Base-by-base conservation (phyloP, 2,888 invertebrate species). In the Phengaris arion region DNA sequence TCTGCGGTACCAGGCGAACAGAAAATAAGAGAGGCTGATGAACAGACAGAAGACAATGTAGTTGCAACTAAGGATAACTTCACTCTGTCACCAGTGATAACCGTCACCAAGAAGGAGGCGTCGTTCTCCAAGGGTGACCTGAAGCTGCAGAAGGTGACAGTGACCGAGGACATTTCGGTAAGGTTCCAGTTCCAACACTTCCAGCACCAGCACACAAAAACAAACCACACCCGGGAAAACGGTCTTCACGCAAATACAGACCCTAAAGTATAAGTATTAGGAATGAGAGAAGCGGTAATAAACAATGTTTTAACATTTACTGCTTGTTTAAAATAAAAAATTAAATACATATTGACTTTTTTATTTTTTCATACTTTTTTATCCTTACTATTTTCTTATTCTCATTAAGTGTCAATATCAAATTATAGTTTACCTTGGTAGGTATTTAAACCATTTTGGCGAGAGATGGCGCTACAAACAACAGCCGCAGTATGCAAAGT, bases 151-250 rank as follows among this genome's bases (percentile, higher is more conserved):
- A 92, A 90, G 80, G 82, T 92, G 0, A 84, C 88, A 0, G 89
- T 92, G 0, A 86, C 87, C 0, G 93, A 93, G 77, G 87, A 92
- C 15, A 83, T 92, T 0, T 85, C 91, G 80, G 85, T 92, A 77
- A 90, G 87, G 79, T 90, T 84, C 77, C 85, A 88, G 78, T 82
- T 90, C 91, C 80, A 91, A 22, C 22, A 22, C 22, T 22, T 22
- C 22, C 22, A 22, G 22, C 22, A 22, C 22, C 22, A 22, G 22
- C 22, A 22, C 22, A 22, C 22, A 87, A 80, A 90, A 90, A 75
- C 83, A 88, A 68, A 85, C 84, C 0, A 76, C 80, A 15, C 87
- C 88, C 0, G 90, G 89, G 0, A 89, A 91, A 81, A 88, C 89
- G 4, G 85, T 91, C 0, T 85, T 88, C 0, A 87, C 87, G 0